phyloP scores from a whole-genome alignment of 2,888 invertebrate genomes.

The Chaetogeoica ovagalla region DNA sequence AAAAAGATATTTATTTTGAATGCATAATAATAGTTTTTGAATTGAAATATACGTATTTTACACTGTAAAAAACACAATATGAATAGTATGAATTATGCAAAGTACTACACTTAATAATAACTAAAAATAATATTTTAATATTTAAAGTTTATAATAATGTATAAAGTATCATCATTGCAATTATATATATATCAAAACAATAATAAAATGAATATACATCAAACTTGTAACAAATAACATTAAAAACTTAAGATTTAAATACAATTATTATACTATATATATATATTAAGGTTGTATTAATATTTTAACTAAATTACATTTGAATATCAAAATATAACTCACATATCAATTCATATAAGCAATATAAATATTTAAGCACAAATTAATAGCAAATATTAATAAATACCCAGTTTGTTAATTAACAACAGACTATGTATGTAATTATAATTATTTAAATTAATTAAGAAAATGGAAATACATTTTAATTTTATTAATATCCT shows the following conservation, averaged over 20 bases:
- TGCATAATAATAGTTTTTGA: too few relatives aligned
- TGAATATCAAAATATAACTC: neutral
- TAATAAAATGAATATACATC: neutral
- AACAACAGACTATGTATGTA: neutral
- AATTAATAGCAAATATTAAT: neutral
- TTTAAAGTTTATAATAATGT: too few relatives aligned
- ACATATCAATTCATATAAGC: neutral
- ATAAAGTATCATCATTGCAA: too few relatives aligned
- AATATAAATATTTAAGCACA: neutral
- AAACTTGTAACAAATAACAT: neutral
- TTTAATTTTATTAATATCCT: neutral
- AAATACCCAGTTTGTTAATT: neutral
- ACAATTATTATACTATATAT: neutral
- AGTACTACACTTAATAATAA: too few relatives aligned
- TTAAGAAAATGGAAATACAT: neutral
- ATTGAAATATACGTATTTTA: too few relatives aligned
- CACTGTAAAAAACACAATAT: too few relatives aligned
- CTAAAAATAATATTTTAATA: too few relatives aligned
- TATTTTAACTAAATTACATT: neutral
- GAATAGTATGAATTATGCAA: too few relatives aligned
- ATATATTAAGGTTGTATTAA: neutral
- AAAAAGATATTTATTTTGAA: too few relatives aligned
- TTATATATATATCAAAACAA: too few relatives aligned
- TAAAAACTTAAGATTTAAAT: constrained; percentile 2
- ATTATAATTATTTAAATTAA: neutral